Base-by-base conservation (phyloP, 1,140 invertebrate genomes). In the Phortica variegata region DNA sequence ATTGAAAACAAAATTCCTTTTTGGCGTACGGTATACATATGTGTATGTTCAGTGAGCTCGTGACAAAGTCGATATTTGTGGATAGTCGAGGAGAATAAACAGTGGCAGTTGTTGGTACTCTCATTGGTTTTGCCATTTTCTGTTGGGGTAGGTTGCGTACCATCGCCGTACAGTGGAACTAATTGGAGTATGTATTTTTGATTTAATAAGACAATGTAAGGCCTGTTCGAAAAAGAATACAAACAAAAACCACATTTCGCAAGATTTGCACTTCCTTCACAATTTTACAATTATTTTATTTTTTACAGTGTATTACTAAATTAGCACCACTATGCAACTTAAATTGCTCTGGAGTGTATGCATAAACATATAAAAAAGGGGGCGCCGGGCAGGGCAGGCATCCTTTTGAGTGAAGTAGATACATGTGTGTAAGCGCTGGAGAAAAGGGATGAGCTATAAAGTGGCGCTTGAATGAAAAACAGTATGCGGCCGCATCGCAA, bases 391-490 rank as follows among this genome's bases (percentile, higher is more conserved):
- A 36, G 37, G 47, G 60, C 34, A 46, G 45, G 49, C 61, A 56
- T 49, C 54, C 61, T 60, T 62, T 60, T 60, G 57, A 66, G 60
- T 58, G 63, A 63, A 66, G 63, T 52, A 68, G 65, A 69, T 69
- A 69, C 63, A 66, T 60, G 6, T 34, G n/a, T 34, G 13, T 60
- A n/a, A n/a, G n/a, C n/a, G n/a, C n/a, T n/a, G n/a, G n/a, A n/a
- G 52, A 57, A 60, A 55, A 57, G 57, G 54, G 65, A 68, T 58
- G 65, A 57, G 63, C 68, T 68, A n/a, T 60, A 68, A 69, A 68
- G 65, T 68, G 60, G 60, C 60, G 63, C 60, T 68, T 68, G 57
- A 45, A 58, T 43, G 53, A 49, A 46, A 59, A 60, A 53, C 53
- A 60, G 52, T 49, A 58, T 65, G 47, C 36, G 48, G 58, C 23